These are phyloP conservation scores for Netelia inedita DNA, from an alignment of 2,888 invertebrate species.

Conservation along the genomic window DNA sequence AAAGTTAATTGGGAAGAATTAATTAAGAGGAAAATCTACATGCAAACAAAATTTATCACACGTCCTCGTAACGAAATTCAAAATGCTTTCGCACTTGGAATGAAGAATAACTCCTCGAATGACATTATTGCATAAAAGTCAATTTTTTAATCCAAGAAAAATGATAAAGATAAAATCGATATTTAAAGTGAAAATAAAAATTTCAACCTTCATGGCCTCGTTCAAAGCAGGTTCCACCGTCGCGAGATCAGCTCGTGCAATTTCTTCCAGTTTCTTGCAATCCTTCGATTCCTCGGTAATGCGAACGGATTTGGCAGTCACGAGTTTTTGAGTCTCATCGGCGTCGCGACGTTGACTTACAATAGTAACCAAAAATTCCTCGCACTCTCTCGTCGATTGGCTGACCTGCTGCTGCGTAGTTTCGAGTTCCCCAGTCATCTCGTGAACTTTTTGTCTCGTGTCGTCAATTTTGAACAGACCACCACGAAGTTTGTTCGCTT, in stretches of 20 bases:
- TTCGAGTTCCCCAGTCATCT: slow-evolving; percentile 94
- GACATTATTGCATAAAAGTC: neutral
- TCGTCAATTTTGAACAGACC: slow-evolving; percentile 96
- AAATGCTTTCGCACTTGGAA: no score
- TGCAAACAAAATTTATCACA: neutral
- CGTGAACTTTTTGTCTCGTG: slow-evolving; percentile 92
- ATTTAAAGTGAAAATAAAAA: neutral
- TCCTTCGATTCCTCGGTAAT: slow-evolving; percentile 93
- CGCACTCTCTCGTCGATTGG: slow-evolving; percentile 93
- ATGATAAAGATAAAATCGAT: neutral
- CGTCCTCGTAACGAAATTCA: no score
- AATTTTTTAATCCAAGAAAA: neutral
- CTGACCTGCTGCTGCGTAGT: slow-evolving; percentile 91
- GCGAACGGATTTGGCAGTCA: slow-evolving; percentile 90
- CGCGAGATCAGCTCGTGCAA: slow-evolving; percentile 93
- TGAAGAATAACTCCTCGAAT: neutral
- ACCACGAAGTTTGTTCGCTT: slow-evolving; percentile 92
- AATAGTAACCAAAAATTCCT: slow-evolving; percentile 93
- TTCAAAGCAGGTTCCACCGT: slow-evolving; percentile 95
- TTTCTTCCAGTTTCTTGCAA: slow-evolving; percentile 92
- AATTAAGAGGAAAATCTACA: neutral
- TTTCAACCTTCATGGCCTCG: slow-evolving; percentile 89
- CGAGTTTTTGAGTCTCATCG: slow-evolving; percentile 91
- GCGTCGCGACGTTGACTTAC: slow-evolving; percentile 93
- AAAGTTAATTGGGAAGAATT: neutral